phyloP scores from a whole-genome alignment of 2,888 invertebrate species.

The Sphaerophoria rueppellii region DNA sequence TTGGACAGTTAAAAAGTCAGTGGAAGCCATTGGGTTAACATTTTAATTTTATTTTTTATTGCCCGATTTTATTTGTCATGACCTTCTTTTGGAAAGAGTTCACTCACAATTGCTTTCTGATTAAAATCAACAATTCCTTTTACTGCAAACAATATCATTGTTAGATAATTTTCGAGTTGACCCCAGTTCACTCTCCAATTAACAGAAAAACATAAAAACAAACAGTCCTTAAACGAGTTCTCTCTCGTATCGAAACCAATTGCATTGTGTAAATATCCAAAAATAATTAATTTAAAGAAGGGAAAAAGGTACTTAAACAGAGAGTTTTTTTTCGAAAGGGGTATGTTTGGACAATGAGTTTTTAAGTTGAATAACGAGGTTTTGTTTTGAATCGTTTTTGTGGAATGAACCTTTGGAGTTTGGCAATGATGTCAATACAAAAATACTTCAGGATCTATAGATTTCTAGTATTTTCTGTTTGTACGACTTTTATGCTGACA shows the following conservation, averaged over 20 bases:
- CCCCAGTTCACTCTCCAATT: slow-evolving; percentile 2
- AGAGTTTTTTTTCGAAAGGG: no score
- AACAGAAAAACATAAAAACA: slow-evolving; percentile 2
- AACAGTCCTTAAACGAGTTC: background rate
- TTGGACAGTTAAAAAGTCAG: background rate
- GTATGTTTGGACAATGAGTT: no score
- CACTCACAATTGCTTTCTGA: background rate
- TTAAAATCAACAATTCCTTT: slow-evolving; percentile 29
- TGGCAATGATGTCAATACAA: no score
- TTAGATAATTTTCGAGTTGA: slow-evolving; percentile 6
- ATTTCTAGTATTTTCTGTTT: no score
- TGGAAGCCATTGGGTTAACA: background rate
- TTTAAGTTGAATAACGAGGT: no score
- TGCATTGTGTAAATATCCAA: background rate
- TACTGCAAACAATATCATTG: slow-evolving; percentile 26
- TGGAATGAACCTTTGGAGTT: no score
- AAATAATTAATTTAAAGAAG: background rate
- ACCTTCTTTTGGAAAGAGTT: background rate
- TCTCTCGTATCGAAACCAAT: background rate
- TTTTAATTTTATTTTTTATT: background rate
- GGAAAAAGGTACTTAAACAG: no score
- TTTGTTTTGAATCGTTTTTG: no score
- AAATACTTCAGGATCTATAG: no score
- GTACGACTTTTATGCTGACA: no score
- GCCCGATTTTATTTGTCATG: slow-evolving; percentile 9